Base-by-base conservation (phyloP, 1,140 invertebrate species). In the Manduca sexta region DNA sequence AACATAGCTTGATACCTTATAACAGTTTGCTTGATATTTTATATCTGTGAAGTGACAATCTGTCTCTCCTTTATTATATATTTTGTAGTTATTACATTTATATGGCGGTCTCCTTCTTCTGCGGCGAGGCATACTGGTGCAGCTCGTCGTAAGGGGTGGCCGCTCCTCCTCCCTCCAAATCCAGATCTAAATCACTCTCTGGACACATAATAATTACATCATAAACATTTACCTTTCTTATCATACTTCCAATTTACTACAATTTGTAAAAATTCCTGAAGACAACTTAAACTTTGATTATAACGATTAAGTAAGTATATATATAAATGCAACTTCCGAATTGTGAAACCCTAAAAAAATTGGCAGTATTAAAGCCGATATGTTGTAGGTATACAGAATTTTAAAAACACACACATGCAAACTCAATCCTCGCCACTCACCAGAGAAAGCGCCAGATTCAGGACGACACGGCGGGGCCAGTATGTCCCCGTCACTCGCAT, bases 131-230 rank as follows among this genome's bases (percentile, higher is more conserved):
- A n/a, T 67, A 54, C 16, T 63, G 63, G 14, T 67, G 68, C 11
- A 77, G 46, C 46, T 76, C 72, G 45, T 78, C 60, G 56, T 81
- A 79, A 6, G 69, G 53, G 80, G 77, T 12, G 74, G 74, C 0
- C 58, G 56, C 45, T 81, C 75, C 44, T 75, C 69, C 39, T 8
- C 52, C 66, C 6, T 77, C 74, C 34, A 79, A 41, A n/a, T 83
- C 79, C 42, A 79, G 62, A 34, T 84, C 79, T 14, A 83, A 48
- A 45, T 83, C 80, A 48, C 80, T 84, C 39, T 84, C 80, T 84
- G 62, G 3, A 71, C 69, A 16, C 31, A 35, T 11, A 35, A 12
- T 12, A n/a, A n/a, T n/a, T n/a, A n/a, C n/a, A n/a, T n/a, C n/a
- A n/a, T n/a, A n/a, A n/a, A n/a, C n/a, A n/a, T n/a, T n/a, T n/a